These are phyloP conservation scores for Cuniculus paca DNA, from an alignment of 2,797 vertebrate species.

Conservation along the genomic window DNA sequence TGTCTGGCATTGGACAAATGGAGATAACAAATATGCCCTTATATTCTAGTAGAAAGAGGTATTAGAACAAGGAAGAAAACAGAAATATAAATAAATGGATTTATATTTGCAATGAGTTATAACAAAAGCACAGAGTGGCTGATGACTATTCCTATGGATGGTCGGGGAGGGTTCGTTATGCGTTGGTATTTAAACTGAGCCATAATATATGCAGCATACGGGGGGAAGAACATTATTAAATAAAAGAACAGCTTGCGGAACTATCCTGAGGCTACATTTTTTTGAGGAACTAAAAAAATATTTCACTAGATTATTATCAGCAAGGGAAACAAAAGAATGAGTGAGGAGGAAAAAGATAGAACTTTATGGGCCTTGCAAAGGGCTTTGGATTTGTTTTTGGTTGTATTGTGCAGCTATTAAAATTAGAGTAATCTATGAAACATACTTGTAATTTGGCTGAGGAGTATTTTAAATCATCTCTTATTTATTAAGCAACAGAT, in stretches of 20 bases:
- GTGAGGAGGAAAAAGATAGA: not conserved
- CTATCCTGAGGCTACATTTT: not conserved
- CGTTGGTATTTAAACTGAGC: not conserved
- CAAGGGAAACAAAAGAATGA: not conserved
- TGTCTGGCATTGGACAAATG: not conserved
- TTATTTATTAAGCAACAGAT: slow-evolving; percentile 13
- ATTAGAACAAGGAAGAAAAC: not conserved
- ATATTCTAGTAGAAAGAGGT: not conserved
- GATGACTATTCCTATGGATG: not conserved
- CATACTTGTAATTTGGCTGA: not conserved
- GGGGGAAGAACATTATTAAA: not conserved
- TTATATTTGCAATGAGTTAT: slow-evolving; percentile 39
- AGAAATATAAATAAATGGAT: not conserved
- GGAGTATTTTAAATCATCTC: slow-evolving; percentile 40
- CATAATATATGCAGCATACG: not conserved
- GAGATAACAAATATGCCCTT: not conserved
- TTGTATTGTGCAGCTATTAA: not conserved
- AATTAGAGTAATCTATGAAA: slow-evolving; percentile 20
- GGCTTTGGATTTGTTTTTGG: not conserved
- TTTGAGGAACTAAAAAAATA: not conserved
- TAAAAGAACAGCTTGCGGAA: not conserved
- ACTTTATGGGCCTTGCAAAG: not conserved
- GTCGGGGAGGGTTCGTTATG: not conserved
- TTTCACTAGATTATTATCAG: not conserved
- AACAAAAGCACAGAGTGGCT: not conserved